Evolutionary conservation across 2,797 vertebrate species (phyloP), one percentile per base, ranked within the genome.

Genomic region (Lutjanus campechanus): DNA sequence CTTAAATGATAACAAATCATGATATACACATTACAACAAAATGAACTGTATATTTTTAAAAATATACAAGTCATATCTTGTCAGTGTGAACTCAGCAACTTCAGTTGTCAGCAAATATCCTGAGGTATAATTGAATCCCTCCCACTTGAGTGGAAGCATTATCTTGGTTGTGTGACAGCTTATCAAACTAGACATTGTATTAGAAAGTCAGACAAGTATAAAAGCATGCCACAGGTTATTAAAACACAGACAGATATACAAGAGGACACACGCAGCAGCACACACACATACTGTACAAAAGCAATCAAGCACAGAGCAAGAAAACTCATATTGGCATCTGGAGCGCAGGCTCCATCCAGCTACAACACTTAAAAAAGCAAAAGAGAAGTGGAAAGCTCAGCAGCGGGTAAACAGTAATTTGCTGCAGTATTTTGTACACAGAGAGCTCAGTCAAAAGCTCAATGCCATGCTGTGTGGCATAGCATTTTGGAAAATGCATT

Each of bases 311-410:
- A 88, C 76, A 89, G 61, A 85, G 74, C 68, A 84, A 76, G 56
- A 79, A 74, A 89, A 69, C 63, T 79, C 74, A 76, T 64, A 80
- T 50, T 77, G 75, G 25, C 61, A 60, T 77, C 62, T 83, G 77
- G 62, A 78, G 83, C 40, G 79, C 20, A 15, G 20, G 65, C 61
- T 82, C 61, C 59, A 87, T 80, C 76, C 73, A 79, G 80, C 86
- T 65, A 54, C 17, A 85, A 82, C 58, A 89, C 75, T 76, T 54
- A 80, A 75, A 82, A 55, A 83, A 87, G 82, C 79, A 88, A 84
- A 90, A 81, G 69, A 89, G 77, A 82, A 87, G 71, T 71, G 69
- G 83, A 83, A 92, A 89, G 89, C 90, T 92, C 83, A 91, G 76
- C 82, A 65, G 79, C 46, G 46, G 46, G 44, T 79, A 64, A 77